A percentile compares a stretch with the other conserved stretches of the same genome.
Conservation (phyloP, 2,113 vertebrate species). For the Eretmochelys imbricata region DNA sequence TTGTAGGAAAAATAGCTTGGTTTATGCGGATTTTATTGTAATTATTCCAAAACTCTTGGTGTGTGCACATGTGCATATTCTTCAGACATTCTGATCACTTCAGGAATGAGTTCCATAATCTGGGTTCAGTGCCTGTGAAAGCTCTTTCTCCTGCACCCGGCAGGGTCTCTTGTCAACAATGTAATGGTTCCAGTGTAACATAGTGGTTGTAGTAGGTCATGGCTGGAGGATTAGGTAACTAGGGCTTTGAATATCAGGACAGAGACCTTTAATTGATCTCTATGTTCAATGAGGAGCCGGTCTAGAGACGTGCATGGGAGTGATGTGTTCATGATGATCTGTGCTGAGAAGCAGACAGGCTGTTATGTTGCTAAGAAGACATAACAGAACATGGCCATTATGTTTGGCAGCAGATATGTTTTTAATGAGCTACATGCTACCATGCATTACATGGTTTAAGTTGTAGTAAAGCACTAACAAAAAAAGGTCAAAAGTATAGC, state of each 20-base stretch:
- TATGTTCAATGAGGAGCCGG: rapidly evolving
- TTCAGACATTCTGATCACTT: neutral
- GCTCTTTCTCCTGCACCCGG: neutral
- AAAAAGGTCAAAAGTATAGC: slow-evolving; percentile 60
- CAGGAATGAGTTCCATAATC: neutral
- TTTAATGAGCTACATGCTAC: slow-evolving; percentile 52
- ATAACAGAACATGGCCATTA: neutral
- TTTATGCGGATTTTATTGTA: neutral
- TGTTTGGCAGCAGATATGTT: slow-evolving; percentile 38
- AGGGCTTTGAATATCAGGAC: neutral
- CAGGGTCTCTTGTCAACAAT: neutral
- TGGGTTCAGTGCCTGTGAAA: neutral
- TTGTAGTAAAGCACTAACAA: slow-evolving; percentile 34
- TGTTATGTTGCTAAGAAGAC: slow-evolving; percentile 30
- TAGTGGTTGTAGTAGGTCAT: neutral
- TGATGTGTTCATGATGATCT: neutral
- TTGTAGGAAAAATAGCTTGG: neutral
- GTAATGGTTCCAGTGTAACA: neutral
- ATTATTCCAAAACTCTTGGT: neutral
- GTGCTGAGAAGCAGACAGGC: slow-evolving; percentile 55
- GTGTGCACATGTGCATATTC: rapidly evolving
- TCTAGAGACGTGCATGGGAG: rapidly evolving
- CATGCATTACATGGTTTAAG: slow-evolving; percentile 32
- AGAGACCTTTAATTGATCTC: neutral
- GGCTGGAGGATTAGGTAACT: neutral